Evolutionary conservation across 2,888 invertebrate species (phyloP).

Genomic region (Perizoma flavofasciatum): DNA sequence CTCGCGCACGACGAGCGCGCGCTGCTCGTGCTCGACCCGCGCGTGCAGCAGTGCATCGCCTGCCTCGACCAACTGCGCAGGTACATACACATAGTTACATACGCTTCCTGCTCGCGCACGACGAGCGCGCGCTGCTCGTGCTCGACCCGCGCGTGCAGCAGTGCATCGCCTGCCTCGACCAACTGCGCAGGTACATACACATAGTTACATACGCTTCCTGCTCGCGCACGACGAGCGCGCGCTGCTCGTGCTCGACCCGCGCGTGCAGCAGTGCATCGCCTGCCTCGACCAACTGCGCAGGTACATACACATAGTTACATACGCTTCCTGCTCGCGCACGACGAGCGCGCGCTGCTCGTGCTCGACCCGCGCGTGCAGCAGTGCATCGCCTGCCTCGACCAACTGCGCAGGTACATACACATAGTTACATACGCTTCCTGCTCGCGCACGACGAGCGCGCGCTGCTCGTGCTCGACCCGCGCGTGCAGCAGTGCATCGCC

Average conservation of each 20-base stretch:
- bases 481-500: conserved; percentile 86
- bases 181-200: too few species aligned
- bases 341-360: conserved; percentile 87
- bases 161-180: conserved; percentile 86
- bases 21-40: conserved; percentile 90
- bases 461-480: conserved; percentile 90
- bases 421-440: too few species aligned
- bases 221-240: conserved; percentile 89
- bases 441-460: conserved; percentile 89
- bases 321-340: conserved; percentile 90
- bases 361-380: conserved; percentile 88
- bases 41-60: conserved; percentile 86
- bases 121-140: conserved; percentile 87
- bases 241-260: conserved; percentile 90
- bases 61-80: conserved; percentile 86
- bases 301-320: too few species aligned
- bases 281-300: conserved; percentile 86
- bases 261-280: conserved; percentile 86
- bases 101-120: conserved; percentile 90
- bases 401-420: too few species aligned
- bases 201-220: too few species aligned
- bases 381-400: conserved; percentile 86
- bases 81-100: too few species aligned
- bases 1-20: conserved; percentile 89
- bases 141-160: conserved; percentile 88